Percentiles rank a stretch among this genome's conserved stretches.
phyloP scores from a whole-genome alignment of 2,888 invertebrate species.

The Ceramica pisi region DNA sequence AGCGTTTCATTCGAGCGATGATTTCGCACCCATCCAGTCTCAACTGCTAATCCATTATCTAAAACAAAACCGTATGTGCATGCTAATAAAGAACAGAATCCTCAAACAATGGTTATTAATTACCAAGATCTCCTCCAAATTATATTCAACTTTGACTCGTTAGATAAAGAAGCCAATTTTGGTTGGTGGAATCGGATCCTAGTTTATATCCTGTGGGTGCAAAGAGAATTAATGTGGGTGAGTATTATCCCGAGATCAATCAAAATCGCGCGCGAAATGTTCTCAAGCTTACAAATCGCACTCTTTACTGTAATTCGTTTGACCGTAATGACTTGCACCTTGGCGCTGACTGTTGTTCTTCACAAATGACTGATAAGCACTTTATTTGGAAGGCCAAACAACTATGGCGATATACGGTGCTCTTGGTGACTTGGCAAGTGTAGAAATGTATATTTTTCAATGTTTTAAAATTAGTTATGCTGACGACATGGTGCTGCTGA shows the following conservation, averaged over 20 bases:
- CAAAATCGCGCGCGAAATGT: constrained; percentile 69
- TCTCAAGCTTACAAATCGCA: constrained; percentile 79
- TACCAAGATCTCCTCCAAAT: neutral
- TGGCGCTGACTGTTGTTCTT: constrained; percentile 60
- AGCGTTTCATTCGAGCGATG: constrained; percentile 76
- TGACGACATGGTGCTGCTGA: too few species aligned
- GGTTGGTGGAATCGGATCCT: constrained; percentile 3
- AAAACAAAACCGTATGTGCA: constrained; percentile 65
- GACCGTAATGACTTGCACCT: constrained; percentile 77
- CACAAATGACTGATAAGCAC: constrained; percentile 56
- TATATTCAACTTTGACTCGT: constrained; percentile 8
- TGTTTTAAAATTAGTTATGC: too few species aligned
- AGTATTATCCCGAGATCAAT: constrained; percentile 76
- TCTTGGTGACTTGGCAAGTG: too few species aligned
- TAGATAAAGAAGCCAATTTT: constrained; percentile 9
- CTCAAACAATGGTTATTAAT: constrained; percentile 52
- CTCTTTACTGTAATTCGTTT: constrained; percentile 75
- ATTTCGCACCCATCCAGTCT: constrained; percentile 75
- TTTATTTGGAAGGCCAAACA: constrained; percentile 43
- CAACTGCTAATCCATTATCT: constrained; percentile 55
- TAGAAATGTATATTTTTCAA: too few species aligned
- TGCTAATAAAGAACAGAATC: constrained; percentile 60
- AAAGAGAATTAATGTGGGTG: too few species aligned
- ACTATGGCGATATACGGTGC: neutral
- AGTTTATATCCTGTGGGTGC: constrained; percentile 70